Evolutionary conservation across 1,140 invertebrate genomes (phyloP).

Genomic region (Zaprionus davidi): DNA sequence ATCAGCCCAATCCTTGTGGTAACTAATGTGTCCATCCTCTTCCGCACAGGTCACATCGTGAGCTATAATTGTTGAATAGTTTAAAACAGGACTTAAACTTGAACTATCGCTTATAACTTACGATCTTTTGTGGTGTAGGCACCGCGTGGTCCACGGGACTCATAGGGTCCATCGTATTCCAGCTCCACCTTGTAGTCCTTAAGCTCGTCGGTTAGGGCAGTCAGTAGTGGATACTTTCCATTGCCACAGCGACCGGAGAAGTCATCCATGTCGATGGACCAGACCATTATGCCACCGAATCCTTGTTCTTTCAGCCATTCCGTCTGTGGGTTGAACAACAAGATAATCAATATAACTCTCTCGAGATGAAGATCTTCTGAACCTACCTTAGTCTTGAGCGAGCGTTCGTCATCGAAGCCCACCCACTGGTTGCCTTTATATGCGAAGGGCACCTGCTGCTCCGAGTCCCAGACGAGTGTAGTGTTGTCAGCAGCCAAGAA

Average conservation of each 20-base stretch:
- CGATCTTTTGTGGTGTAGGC: slow-evolving; percentile 94
- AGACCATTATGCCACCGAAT: slow-evolving; percentile 98
- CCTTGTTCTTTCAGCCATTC: slow-evolving; percentile 96
- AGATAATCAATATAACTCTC: slow-evolving; percentile 9
- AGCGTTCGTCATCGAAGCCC: slow-evolving; percentile 97
- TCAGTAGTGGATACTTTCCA: slow-evolving; percentile 95
- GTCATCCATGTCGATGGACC: slow-evolving; percentile 98
- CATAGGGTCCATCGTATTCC: slow-evolving; percentile 95
- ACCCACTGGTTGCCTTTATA: slow-evolving; percentile 97
- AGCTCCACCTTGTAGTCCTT: slow-evolving; percentile 92
- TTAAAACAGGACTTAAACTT: not conserved
- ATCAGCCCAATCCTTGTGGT: slow-evolving; percentile 95
- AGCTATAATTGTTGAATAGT: slow-evolving; percentile 86
- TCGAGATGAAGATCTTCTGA: not conserved
- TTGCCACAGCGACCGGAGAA: slow-evolving; percentile 95
- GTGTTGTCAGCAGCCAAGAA: slow-evolving; percentile 96
- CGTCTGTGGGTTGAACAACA: slow-evolving; percentile 87
- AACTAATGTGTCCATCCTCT: slow-evolving; percentile 96
- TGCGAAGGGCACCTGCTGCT: slow-evolving; percentile 97
- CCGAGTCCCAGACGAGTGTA: slow-evolving; percentile 97
- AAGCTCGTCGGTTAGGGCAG: slow-evolving; percentile 93
- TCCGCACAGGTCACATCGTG: slow-evolving; percentile 95
- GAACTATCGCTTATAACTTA: slow-evolving; percentile 85
- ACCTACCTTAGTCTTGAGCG: slow-evolving; percentile 94
- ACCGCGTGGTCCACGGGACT: slow-evolving; percentile 88